Base-by-base conservation (phyloP, 2,113 vertebrate species). In the Hydropotes inermis region DNA sequence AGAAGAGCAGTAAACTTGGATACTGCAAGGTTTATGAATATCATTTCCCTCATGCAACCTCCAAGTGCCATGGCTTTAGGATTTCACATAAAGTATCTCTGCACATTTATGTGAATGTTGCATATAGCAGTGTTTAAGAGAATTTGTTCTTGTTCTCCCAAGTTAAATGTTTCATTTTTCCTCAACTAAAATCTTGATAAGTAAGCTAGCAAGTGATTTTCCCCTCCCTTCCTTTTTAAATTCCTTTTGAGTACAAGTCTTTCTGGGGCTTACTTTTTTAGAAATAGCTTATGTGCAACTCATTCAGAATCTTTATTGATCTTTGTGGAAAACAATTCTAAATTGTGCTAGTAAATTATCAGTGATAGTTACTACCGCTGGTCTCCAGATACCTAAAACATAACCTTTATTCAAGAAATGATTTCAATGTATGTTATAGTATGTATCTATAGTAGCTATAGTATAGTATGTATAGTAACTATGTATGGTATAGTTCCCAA, bases 161-260 rank as follows among this genome's bases (percentile, higher is more conserved):
- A 91, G 74, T 84, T 97, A 96, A 93, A 97, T 92, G 39, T 95
- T 94, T 97, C 91, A n/a, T 94, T 97, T 94, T 92, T 97, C 86
- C 89, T 91, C 33, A 97, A 76, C 47, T 96, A 87, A 97, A 95
- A 94, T 92, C 89, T 86, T 94, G 23, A 52, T 67, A 91, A 58
- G 28, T 78, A 93, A 94, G 52, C 58, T 83, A 82, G 14, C 61
- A 86, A 70, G 54, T 10, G 43, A 4, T 92, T 60, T 87, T 81
- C 52, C 52, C 23, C 10, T 33, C 39, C 55, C 33, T 82, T 90
- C n/a, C 7, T 36, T 89, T 92, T 97, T 14, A 60, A 84, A 52
- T 86, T 87, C 15, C 89, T 96, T 93, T 97, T 89, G 82, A 88
- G 19, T 88, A 64, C 39, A 96, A 91, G 11, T 6, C 19, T 55